These are phyloP conservation scores for Myotis planiceps DNA, from an alignment of 2,797 vertebrate species.

Conservation along the genomic window DNA sequence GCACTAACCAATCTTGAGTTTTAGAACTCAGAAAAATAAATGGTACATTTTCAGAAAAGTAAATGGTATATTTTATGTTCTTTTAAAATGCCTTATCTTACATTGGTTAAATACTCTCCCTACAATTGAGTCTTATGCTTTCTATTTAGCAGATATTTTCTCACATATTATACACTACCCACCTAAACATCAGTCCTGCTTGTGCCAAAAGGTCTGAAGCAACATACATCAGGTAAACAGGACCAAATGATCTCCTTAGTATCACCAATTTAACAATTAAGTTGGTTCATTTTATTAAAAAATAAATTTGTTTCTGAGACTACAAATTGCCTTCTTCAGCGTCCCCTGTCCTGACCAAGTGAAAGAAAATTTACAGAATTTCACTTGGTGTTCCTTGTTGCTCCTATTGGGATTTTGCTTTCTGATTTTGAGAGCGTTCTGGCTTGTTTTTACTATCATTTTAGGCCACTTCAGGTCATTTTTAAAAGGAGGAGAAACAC, in stretches of 20 bases:
- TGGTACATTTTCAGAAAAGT: background rate
- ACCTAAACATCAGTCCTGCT: background rate
- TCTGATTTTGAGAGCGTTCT: background rate
- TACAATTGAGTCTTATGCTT: background rate
- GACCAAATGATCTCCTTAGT: background rate
- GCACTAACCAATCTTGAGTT: background rate
- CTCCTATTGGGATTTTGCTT: background rate
- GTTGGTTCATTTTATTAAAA: background rate
- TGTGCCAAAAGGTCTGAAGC: background rate
- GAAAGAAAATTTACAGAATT: background rate
- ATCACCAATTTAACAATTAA: background rate
- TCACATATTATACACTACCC: background rate
- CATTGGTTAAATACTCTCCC: background rate
- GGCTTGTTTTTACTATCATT: background rate
- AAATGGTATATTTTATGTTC: background rate
- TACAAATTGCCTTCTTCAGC: background rate
- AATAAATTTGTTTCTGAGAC: background rate
- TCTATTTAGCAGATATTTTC: background rate
- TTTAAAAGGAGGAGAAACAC: background rate
- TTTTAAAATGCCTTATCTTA: background rate
- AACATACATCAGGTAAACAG: background rate
- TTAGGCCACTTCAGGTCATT: background rate
- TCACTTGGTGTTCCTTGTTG: background rate
- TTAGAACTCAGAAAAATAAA: constrained; percentile 18
- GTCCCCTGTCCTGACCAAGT: background rate